These are phyloP conservation scores for Nestor notabilis DNA, from an alignment of 2,113 vertebrate species.

Conservation along the genomic window DNA sequence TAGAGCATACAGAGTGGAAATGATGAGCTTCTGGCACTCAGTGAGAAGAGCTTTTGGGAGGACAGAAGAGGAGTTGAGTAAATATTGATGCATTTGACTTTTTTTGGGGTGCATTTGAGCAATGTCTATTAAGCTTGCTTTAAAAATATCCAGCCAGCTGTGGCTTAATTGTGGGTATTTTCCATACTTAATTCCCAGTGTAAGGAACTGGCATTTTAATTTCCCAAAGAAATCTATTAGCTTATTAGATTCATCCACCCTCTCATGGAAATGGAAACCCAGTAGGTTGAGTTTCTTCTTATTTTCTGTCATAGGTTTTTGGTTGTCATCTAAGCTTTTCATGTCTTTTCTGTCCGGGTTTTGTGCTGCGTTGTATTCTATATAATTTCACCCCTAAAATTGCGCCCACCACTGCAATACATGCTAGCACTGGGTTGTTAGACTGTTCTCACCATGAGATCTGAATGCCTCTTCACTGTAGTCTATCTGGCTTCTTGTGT, in stretches of 20 bases:
- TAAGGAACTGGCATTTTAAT: background rate
- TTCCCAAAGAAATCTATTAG: background rate
- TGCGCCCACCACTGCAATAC: rapidly evolving
- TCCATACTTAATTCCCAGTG: background rate
- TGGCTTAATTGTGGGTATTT: background rate
- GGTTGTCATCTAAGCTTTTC: background rate
- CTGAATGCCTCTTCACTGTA: background rate
- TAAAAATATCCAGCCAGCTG: background rate
- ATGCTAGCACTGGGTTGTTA: background rate
- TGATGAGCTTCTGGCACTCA: background rate
- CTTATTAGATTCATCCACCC: background rate
- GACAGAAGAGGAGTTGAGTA: background rate
- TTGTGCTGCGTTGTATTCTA: background rate
- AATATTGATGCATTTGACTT: background rate
- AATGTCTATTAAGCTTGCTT: background rate
- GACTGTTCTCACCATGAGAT: background rate
- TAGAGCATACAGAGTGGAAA: background rate
- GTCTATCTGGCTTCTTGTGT: background rate
- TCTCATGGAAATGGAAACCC: background rate
- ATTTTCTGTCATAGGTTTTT: background rate
- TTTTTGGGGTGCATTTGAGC: background rate
- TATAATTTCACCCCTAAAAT: background rate
- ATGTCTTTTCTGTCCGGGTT: background rate
- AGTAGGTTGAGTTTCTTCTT: background rate
- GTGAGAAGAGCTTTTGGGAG: background rate